Percentiles rank a stretch among this genome's conserved stretches.
Conservation (phyloP, 2,888 invertebrate genomes). For the Lochmaea capreae region DNA sequence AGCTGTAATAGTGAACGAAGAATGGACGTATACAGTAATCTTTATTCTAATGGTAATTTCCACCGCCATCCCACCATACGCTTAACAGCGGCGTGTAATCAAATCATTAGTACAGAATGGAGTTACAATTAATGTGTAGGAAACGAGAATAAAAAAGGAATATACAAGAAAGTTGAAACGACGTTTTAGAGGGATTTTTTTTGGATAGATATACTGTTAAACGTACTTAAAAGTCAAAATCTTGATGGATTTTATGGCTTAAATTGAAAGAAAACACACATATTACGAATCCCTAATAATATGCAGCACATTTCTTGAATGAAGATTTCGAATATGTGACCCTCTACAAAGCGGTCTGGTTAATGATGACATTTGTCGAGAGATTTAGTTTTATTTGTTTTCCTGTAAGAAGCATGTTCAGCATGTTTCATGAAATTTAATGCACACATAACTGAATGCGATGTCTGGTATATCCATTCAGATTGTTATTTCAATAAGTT, state of each 20-base stretch:
- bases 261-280: background rate
- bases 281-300: background rate
- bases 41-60: conserved; percentile 28
- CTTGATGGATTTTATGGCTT: background rate
- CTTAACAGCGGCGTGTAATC: conserved; percentile 24
- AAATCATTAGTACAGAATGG: conserved; percentile 24
- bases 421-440: background rate
- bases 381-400: conserved; percentile 7
- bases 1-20: conserved; percentile 17
- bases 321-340: background rate
- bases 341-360: background rate
- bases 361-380: conserved; percentile 1
- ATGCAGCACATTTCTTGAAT: background rate
- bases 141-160: conserved; percentile 14
- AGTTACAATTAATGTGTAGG: conserved; percentile 22
- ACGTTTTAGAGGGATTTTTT: no score
- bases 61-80: conserved; percentile 24
- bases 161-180: background rate
- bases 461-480: background rate
- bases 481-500: background rate
- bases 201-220: no score
- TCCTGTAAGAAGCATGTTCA: background rate
- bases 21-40: conserved; percentile 23
- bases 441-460: background rate
- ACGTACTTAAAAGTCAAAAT: background rate